These are phyloP conservation scores for Nasonia oneida DNA, from an alignment of 2,888 invertebrate genomes.

Conservation along the genomic window DNA sequence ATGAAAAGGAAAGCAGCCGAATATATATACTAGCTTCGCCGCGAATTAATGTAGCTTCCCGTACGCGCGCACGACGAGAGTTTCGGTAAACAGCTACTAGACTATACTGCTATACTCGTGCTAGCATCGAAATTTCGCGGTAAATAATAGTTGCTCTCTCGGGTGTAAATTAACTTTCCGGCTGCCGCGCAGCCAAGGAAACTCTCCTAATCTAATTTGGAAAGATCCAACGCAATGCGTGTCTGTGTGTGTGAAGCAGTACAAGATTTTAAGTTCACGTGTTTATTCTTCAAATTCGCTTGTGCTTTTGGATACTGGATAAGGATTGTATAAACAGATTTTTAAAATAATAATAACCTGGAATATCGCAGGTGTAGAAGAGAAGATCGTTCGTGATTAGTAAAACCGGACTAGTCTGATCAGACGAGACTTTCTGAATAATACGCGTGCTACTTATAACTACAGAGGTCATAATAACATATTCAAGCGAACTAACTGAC, in stretches of 20 bases:
- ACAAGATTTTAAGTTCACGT: slow-evolving; percentile 11
- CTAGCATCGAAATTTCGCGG: slow-evolving; percentile 39
- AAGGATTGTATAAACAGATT: not conserved
- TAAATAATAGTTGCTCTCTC: slow-evolving; percentile 44
- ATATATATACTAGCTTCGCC: not conserved
- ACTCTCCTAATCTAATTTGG: slow-evolving; percentile 45
- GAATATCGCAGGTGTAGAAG: too few relatives aligned
- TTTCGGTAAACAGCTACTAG: slow-evolving; percentile 21
- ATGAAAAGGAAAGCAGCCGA: slow-evolving; percentile 33
- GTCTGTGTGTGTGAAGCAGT: not conserved
- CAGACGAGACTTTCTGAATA: too few relatives aligned
- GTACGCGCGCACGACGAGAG: not conserved
- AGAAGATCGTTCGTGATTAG: not conserved
- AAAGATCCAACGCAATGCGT: not conserved
- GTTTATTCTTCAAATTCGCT: not conserved
- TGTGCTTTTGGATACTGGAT: not conserved
- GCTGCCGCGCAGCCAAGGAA: slow-evolving; percentile 17
- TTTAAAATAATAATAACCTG: too few relatives aligned
- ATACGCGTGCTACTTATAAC: not conserved
- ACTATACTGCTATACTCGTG: too few relatives aligned
- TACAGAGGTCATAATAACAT: too few relatives aligned
- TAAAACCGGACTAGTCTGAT: not conserved
- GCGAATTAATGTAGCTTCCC: not conserved
- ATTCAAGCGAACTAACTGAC: too few relatives aligned
- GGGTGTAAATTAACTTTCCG: slow-evolving; percentile 50